A percentile compares a stretch with the other conserved stretches of the same genome.
These are phyloP conservation scores for mouse (Mus musculus) DNA, from an alignment of 2,113 vertebrate genomes.

Conservation along the genomic window GRCm39 chr12:46822001-46822500, in stretches of 20 bases:
- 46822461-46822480: too few species aligned
- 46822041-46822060: neutral
- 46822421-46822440: too few species aligned
- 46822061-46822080: constrained; percentile 9
- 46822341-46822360: neutral
- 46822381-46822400: neutral
- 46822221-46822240: neutral
- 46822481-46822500: too few species aligned
- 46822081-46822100: constrained; percentile 24
- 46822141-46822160: neutral
- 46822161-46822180: neutral
- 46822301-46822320: neutral
- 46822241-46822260: constrained; percentile 5
- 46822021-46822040: neutral
- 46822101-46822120: neutral
- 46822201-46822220: neutral
- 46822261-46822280: constrained; percentile 11
- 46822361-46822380: neutral
- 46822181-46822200: constrained; percentile 6
- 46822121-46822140: neutral
- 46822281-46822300: neutral
- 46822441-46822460: too few species aligned
- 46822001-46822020: neutral
- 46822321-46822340: constrained; percentile 4
- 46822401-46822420: neutral